Evolutionary conservation across 2,113 vertebrate genomes (phyloP), one percentile per base, ranked within the genome.

Genomic region (Hypocryptadius cinnamomeus): DNA sequence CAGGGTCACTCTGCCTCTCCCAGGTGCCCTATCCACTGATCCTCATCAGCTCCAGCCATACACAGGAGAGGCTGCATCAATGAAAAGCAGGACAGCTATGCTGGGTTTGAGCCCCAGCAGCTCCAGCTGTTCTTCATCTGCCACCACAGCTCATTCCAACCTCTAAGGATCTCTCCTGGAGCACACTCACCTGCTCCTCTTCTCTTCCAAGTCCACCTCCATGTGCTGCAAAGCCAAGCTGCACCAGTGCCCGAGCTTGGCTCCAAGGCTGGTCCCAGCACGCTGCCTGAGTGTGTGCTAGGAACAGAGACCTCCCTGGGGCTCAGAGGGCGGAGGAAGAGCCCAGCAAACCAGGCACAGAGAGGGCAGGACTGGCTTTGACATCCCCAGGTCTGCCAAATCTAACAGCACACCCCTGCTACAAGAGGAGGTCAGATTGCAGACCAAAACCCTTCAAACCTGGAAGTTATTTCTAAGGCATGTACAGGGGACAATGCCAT

Each of bases 191-290:
- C 48, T 31, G 27, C 24, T 85, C 35, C 44, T 50, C 66, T 37
- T 37, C 50, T 65, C 51, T 53, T 51, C 10, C 28, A 21, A 35
- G 56, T 9, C 27, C 73, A 27, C 9, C 15, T 35, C 28, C 18
- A 4, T 1, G 6, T 12, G 31, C 15, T 37, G 33, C 64, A 61
- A 51, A 90, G 23, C 35, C 37, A 45, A 70, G 39, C 28, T 22
- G 14, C 42, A 8, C 18, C 19, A 61, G 16, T 1, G 31, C 76
- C 50, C 0, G 0, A 14, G 27, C n/a, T 4, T 24, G 53, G 59
- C 54, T n/a, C 44, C 1, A 0, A 15, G 77, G 60, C 60, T 27
- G 37, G 37, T 13, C 20, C 54, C 11, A 3, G 16, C 3, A 9
- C 0, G 3, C n/a, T 45, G n/a, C 63, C 85, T 18, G 40, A 56